Base-by-base conservation (phyloP, 2,113 vertebrate genomes). In the Oryzias javanicus region DNA sequence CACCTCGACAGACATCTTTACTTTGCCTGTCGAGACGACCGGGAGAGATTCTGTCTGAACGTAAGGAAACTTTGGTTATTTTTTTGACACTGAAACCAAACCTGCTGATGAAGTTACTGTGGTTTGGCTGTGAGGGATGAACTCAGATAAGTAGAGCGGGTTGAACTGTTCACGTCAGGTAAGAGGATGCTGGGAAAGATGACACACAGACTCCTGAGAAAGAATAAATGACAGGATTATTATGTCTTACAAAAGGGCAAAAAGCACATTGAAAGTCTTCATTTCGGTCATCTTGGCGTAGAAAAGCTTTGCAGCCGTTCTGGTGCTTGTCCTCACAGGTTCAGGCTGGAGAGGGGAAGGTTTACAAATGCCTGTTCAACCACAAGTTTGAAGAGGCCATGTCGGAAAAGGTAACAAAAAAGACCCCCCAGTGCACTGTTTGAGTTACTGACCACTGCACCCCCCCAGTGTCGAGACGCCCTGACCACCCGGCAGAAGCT, bases 381-480 rank as follows among this genome's bases (percentile, higher is more conserved):
- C 97, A 99, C 89, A 99, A 99, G 86, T 98, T 98, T 91, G 97
- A 99, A 84, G 97, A 99, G 63, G 93, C 93, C 35, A 99, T 99
- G 97, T 96, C 95, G 79, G 94, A 95, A 4, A 86, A 81, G 78
- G 83, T 86, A 42, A 12, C 45, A 48, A 8, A 4, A 25, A 49
- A 48, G 12, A 15, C 25, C 6, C 49, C 1, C 13, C 24, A 50
- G 48, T 40, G 14, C 42, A 51, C 27, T 19, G 35, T 18, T 13
- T 49, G 20, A 14, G 42, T 35, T 0, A 35, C 49, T 29, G 12
- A 35, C 16, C 5, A 15, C 14, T 16, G 35, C 29, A 8, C 10
- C 41, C 40, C 47, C 10, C 17, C 55, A 99, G 97, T 98, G 97
- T 72, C 92, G 93, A 1, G 96, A 98, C 18, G 95, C 96, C 0